Conservation (phyloP, 2,113 vertebrate species). For the Pollachius pollachius region DNA sequence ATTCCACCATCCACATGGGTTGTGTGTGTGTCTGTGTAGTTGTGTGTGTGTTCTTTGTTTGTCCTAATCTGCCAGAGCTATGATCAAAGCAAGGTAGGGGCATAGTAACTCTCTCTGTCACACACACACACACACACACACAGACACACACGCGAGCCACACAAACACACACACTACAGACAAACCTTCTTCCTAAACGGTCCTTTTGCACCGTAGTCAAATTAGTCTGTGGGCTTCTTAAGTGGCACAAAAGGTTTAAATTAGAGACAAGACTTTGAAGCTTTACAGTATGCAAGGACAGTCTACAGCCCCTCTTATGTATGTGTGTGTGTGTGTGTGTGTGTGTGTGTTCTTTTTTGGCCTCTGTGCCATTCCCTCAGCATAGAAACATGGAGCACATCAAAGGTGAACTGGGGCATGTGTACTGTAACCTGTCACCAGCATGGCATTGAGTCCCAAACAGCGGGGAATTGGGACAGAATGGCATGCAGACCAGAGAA, state of each 20-base stretch:
- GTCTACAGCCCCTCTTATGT: slow-evolving; percentile 62
- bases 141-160: slow-evolving; percentile 17
- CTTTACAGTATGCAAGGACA: slow-evolving; percentile 63
- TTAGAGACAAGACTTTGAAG: slow-evolving; percentile 74
- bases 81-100: slow-evolving; percentile 69
- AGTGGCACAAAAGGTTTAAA: slow-evolving; percentile 73
- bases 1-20: background rate
- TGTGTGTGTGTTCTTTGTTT: slow-evolving; percentile 23
- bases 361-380: slow-evolving; percentile 56
- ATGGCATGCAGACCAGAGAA: slow-evolving; percentile 51
- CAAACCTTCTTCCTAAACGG: slow-evolving; percentile 59
- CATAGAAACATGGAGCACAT: slow-evolving; percentile 64
- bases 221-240: slow-evolving; percentile 71
- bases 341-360: slow-evolving; percentile 42
- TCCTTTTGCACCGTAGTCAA: slow-evolving; percentile 71
- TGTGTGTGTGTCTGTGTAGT: background rate
- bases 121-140: slow-evolving; percentile 26
- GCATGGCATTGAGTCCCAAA: slow-evolving; percentile 62
- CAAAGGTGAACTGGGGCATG: slow-evolving; percentile 73
- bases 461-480: slow-evolving; percentile 62
- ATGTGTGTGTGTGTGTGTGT: too few relatives aligned
- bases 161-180: slow-evolving; percentile 29
- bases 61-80: slow-evolving; percentile 56
- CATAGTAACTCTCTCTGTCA: slow-evolving; percentile 32
- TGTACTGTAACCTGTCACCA: slow-evolving; percentile 72